phyloP scores from a whole-genome alignment of 2,797 vertebrate genomes.

The Pristis pectinata region DNA sequence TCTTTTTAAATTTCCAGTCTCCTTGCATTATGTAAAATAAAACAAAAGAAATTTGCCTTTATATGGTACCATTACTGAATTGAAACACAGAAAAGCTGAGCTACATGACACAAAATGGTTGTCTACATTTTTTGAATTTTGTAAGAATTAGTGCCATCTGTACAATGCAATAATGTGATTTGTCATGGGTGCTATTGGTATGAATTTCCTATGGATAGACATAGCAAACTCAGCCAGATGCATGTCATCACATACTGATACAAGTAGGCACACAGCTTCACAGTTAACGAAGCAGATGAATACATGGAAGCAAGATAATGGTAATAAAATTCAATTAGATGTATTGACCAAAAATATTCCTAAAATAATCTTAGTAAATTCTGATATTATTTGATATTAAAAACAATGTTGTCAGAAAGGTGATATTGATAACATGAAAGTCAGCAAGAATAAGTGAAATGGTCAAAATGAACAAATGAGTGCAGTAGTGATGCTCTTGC shows the following conservation, averaged over 20 bases:
- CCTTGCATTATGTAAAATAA: constrained; percentile 18
- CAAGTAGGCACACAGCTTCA: not conserved
- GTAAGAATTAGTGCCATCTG: constrained; percentile 28
- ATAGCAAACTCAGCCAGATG: not conserved
- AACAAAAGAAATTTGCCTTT: not conserved
- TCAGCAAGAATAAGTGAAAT: not conserved
- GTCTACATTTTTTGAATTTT: constrained; percentile 31
- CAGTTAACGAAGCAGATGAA: not conserved
- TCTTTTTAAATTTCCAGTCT: not conserved
- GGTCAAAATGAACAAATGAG: not conserved
- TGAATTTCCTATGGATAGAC: not conserved
- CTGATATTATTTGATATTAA: not conserved
- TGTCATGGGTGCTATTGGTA: constrained; percentile 15
- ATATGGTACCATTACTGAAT: not conserved
- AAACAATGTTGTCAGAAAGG: not conserved
- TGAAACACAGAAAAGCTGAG: not conserved
- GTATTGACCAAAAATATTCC: not conserved
- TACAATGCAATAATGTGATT: constrained; percentile 10
- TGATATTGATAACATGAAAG: not conserved
- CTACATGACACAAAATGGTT: not conserved
- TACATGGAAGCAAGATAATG: not conserved
- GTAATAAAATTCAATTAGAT: not conserved
- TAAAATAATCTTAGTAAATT: not conserved
- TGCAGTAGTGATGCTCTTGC: not conserved
- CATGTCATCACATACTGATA: not conserved